These are phyloP conservation scores for Conopomorpha cramerella DNA, from an alignment of 1,140 invertebrate genomes.

Conservation along the genomic window DNA sequence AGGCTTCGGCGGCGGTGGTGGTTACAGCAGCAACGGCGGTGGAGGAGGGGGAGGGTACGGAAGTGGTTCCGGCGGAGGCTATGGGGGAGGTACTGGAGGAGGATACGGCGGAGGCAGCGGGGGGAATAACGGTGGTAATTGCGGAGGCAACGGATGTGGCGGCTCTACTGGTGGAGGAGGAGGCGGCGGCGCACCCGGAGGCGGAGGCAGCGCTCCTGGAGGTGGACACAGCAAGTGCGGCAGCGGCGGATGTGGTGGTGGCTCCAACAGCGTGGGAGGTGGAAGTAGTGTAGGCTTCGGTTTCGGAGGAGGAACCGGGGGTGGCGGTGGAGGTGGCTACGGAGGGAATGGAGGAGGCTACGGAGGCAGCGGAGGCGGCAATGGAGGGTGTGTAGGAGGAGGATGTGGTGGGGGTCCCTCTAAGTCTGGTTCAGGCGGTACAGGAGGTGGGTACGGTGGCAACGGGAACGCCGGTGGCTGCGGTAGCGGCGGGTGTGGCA, in stretches of 20 bases:
- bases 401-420: slow-evolving; percentile 7
- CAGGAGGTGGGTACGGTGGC: slow-evolving; percentile 2
- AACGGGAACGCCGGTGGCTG: slow-evolving; percentile 9
- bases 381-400: slow-evolving; percentile 6
- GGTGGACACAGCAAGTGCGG: slow-evolving; percentile 7
- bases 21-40: slow-evolving; percentile 4
- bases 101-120: slow-evolving; percentile 1
- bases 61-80: no score
- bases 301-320: slow-evolving; percentile 7
- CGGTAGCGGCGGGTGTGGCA: slow-evolving; percentile 10
- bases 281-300: slow-evolving; percentile 11
- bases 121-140: slow-evolving; percentile 7
- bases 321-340: slow-evolving; percentile 7
- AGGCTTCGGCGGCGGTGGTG: slow-evolving; percentile 6
- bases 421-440: slow-evolving; percentile 8
- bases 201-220: slow-evolving; percentile 6
- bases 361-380: slow-evolving; percentile 6
- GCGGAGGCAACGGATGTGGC: slow-evolving; percentile 5
- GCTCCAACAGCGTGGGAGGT: slow-evolving; percentile 9
- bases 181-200: slow-evolving; percentile 9
- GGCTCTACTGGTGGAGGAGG: slow-evolving; percentile 12
- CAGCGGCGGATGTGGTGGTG: slow-evolving; percentile 9
- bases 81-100: slow-evolving; percentile 1
- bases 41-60: no score
- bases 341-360: slow-evolving; percentile 9